Percentiles rank a stretch among this genome's conserved stretches.
Conservation (phyloP, 2,888 invertebrate species). For the Clusia tigrina region DNA sequence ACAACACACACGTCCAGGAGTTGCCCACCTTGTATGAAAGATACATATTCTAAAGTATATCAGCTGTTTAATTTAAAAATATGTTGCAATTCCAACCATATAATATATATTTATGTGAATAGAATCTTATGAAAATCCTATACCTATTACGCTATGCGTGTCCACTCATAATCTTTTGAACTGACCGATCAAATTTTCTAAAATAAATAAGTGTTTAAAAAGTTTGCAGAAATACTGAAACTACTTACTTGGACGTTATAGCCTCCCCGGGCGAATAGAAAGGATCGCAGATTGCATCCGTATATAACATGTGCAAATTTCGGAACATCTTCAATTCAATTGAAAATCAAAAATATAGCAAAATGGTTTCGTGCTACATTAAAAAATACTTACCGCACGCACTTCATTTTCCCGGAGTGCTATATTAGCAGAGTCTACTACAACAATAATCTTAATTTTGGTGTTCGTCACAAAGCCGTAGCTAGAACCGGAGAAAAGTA, state of each 20-base stretch:
- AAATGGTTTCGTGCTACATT: neutral
- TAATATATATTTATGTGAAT: neutral
- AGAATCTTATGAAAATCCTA: slow-evolving; percentile 43
- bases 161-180: slow-evolving; percentile 69
- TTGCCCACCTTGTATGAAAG: slow-evolving; percentile 66
- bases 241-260: slow-evolving; percentile 82
- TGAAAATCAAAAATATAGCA: neutral
- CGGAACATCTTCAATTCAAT: slow-evolving; percentile 75
- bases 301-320: slow-evolving; percentile 89
- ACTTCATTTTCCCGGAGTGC: slow-evolving; percentile 93
- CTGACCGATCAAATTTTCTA: slow-evolving; percentile 73
- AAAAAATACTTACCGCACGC: slow-evolving; percentile 72
- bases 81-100: neutral
- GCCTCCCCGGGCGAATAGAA: slow-evolving; percentile 94
- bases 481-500: slow-evolving; percentile 65
- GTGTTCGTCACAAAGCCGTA: slow-evolving; percentile 98
- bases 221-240: slow-evolving; percentile 7
- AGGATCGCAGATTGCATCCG: slow-evolving; percentile 95
- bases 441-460: slow-evolving; percentile 91
- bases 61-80: neutral
- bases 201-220: slow-evolving; percentile 43
- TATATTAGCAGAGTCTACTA: slow-evolving; percentile 89
- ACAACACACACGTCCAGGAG: slow-evolving; percentile 67
- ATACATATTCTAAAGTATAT: slow-evolving; percentile 46
- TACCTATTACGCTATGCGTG: no score